phyloP scores from a whole-genome alignment of 2,888 invertebrate genomes.

The Meloe dianella region DNA sequence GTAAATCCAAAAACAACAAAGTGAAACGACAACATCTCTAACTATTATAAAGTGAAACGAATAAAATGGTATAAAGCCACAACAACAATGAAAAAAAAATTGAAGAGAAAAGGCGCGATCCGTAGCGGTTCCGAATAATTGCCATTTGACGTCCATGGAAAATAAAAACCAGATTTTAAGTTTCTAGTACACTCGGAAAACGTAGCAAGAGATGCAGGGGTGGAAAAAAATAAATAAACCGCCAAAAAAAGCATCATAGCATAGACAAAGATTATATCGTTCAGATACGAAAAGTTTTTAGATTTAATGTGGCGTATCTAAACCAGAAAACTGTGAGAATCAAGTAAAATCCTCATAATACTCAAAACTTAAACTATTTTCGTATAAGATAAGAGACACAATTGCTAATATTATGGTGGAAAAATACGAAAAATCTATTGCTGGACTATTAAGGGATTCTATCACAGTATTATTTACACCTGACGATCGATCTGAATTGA shows the following conservation, averaged over 20 bases:
- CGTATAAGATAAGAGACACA: slow-evolving; percentile 32
- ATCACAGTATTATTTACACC: slow-evolving; percentile 11
- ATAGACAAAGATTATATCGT: slow-evolving; percentile 47
- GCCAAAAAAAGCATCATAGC: slow-evolving; percentile 34
- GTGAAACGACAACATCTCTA: slow-evolving; percentile 17
- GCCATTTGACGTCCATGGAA: slow-evolving; percentile 51
- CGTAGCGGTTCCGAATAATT: slow-evolving; percentile 53
- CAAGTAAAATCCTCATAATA: slow-evolving; percentile 48
- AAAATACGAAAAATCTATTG: slow-evolving; percentile 17
- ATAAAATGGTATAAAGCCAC: no score
- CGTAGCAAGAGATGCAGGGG: no score
- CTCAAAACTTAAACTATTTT: slow-evolving; percentile 43
- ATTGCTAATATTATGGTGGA: slow-evolving; percentile 41
- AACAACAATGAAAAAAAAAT: no score
- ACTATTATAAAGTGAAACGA: slow-evolving; percentile 35
- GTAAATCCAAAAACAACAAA: slow-evolving; percentile 30
- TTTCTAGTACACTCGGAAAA: no score
- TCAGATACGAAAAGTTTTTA: slow-evolving; percentile 48
- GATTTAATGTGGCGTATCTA: slow-evolving; percentile 55
- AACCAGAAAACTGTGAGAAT: slow-evolving; percentile 51
- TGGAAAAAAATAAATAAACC: slow-evolving; percentile 26
- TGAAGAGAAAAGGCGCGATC: slow-evolving; percentile 47
- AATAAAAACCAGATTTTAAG: no score
- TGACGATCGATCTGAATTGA: background rate
- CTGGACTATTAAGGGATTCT: slow-evolving; percentile 14